These are phyloP conservation scores for Proctacanthus coquilletti DNA, from an alignment of 1,140 invertebrate genomes.

Conservation along the genomic window DNA sequence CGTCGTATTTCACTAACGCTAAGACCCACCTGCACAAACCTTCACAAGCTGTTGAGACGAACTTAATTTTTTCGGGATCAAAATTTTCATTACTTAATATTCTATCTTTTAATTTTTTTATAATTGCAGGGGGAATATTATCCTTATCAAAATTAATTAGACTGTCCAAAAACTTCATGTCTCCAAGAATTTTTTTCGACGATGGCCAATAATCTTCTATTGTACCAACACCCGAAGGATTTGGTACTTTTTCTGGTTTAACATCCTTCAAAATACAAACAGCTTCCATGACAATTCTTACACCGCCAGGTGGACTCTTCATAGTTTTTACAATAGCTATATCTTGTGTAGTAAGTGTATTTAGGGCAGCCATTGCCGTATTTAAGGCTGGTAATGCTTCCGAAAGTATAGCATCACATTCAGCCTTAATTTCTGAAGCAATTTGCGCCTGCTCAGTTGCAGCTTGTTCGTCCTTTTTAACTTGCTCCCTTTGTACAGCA, in stretches of 20 bases:
- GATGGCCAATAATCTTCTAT: conserved; percentile 89
- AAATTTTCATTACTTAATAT: conserved; percentile 73
- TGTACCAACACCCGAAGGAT: conserved; percentile 57
- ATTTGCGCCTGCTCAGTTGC: conserved; percentile 57
- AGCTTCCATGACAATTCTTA: conserved; percentile 91
- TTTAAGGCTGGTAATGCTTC: conserved; percentile 88
- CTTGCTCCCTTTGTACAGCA: conserved; percentile 36
- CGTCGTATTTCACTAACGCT: conserved; percentile 85
- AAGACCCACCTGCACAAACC: conserved; percentile 84
- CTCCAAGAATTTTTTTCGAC: conserved; percentile 77
- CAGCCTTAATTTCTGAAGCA: conserved; percentile 80
- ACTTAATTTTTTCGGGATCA: conserved; percentile 79
- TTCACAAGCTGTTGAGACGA: conserved; percentile 59
- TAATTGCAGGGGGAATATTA: conserved; percentile 65
- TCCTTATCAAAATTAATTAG: conserved; percentile 86
- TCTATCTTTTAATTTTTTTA: conserved; percentile 69
- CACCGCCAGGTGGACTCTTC: conserved; percentile 90
- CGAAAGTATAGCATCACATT: conserved; percentile 86
- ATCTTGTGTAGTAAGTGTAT: conserved; percentile 81
- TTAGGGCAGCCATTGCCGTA: conserved; percentile 73
- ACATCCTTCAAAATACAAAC: conserved; percentile 79
- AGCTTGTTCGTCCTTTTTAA: conserved; percentile 42
- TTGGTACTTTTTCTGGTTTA: conserved; percentile 31
- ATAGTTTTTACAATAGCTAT: conserved; percentile 93
- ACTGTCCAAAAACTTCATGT: conserved; percentile 76